Base-by-base conservation (phyloP, 2,113 vertebrate genomes). In the Ptilonorhynchus violaceus region DNA sequence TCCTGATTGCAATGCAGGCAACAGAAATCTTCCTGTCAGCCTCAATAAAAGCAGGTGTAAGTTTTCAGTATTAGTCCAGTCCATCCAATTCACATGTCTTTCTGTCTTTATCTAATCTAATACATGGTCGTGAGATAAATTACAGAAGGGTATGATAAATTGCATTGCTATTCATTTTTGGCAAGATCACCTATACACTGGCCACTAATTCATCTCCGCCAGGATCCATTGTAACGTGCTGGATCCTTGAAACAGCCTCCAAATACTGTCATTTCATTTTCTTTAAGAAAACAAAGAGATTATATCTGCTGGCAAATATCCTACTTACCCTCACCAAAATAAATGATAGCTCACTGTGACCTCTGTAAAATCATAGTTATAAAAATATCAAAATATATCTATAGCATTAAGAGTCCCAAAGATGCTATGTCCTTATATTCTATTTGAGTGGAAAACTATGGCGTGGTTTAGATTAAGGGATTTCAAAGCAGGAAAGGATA, bases 61-160 rank as follows among this genome's bases (percentile, higher is more conserved):
- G 82, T 88, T 94, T 92, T 86, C 94, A 74, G 46, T 59, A 68
- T 52, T 94, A 84, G 85, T 96, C 72, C 79, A 86, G 85, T 97
- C 94, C 49, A 47, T 86, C 75, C 95, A 92, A 91, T 93, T 94
- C 96, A 72, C 83, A 16, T 92, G 91, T 95, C 93, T 93, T 79
- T 89, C 93, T 88, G 82, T 95, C 88, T 97, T 93, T 97, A 94
- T 94, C 93, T 96, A 91, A 96, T 97, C 92, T 96, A 96, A 96
- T 97, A 94, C 85, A 62, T 47, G 89, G 73, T 85, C 5, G 1
- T 91, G 95, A 97, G 94, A 96, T 93, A 91, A 96, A 97, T 97
- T 96, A 94, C 85, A 53, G 89, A 76, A 95, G 81, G 25, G 1
- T 88, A 73, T 96, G 96, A 97, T 93, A 95, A 96, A 96, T 94